These are phyloP conservation scores for Peromyscus polionotus DNA, from an alignment of 2,113 vertebrate genomes.

Conservation along the genomic window DNA sequence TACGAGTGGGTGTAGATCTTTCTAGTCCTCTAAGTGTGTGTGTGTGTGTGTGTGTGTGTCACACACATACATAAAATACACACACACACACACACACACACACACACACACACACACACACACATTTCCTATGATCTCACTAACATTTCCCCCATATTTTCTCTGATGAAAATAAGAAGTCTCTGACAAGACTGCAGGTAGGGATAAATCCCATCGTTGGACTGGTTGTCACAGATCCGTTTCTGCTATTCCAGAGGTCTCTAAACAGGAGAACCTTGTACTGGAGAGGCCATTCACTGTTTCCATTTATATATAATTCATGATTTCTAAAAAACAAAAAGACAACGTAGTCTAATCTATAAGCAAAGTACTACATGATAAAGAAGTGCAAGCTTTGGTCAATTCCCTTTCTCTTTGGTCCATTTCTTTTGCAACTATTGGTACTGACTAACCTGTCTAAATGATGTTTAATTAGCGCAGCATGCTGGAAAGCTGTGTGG, in stretches of 20 bases:
- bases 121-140: not conserved
- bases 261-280: not conserved
- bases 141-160: not conserved
- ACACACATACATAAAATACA: too few relatives aligned
- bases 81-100: too few relatives aligned
- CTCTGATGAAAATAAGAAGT: not conserved
- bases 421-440: slow-evolving; percentile 26
- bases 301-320: slow-evolving; percentile 32
- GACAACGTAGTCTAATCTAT: not conserved
- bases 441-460: slow-evolving; percentile 18
- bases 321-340: not conserved
- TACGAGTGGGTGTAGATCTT: not conserved
- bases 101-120: too few relatives aligned
- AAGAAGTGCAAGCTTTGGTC: not conserved
- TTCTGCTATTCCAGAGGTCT: not conserved
- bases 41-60: not conserved
- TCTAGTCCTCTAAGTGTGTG: not conserved
- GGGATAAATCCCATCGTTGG: not conserved
- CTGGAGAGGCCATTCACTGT: not conserved
- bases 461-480: slow-evolving; percentile 29
- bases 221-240: not conserved
- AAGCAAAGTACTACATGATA: slow-evolving; percentile 32
- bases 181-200: not conserved
- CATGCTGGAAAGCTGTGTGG: not conserved
- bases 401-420: not conserved